A percentile compares a stretch with the other conserved stretches of the same genome.
Evolutionary conservation across 2,888 invertebrate species (phyloP).

Genomic region (Heliconius erato): DNA sequence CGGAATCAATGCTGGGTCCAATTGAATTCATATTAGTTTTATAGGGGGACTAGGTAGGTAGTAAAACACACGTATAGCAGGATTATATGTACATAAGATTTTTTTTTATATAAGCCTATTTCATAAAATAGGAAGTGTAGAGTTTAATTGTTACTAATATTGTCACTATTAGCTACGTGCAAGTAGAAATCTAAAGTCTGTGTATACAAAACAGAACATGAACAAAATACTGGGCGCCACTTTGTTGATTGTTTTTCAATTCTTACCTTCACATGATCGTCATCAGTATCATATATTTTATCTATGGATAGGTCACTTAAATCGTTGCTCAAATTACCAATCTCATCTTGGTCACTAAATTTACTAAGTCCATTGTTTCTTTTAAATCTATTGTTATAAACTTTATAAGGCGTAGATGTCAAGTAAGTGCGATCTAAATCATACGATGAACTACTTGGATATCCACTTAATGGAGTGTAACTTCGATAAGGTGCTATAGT

Average conservation of each 20-base stretch:
- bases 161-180: neutral
- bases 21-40: neutral
- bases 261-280: slow-evolving; percentile 77
- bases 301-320: slow-evolving; percentile 79
- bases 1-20: neutral
- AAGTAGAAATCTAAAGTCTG: neutral
- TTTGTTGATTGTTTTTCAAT: neutral
- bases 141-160: neutral
- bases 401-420: slow-evolving; percentile 76
- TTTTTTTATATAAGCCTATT: neutral
- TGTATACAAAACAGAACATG: neutral
- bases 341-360: slow-evolving; percentile 63
- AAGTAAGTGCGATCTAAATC: slow-evolving; percentile 80
- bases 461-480: slow-evolving; percentile 78
- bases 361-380: slow-evolving; percentile 57
- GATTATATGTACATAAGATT: neutral
- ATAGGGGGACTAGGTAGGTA: too few species aligned
- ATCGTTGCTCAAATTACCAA: slow-evolving; percentile 69
- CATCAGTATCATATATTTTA: slow-evolving; percentile 76
- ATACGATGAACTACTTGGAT: slow-evolving; percentile 79
- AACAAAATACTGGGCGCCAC: neutral
- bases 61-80: too few species aligned
- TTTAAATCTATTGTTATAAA: slow-evolving; percentile 76
- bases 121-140: neutral
- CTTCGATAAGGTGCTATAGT: slow-evolving; percentile 72